phyloP scores from a whole-genome alignment of 2,888 invertebrate genomes.

The Trissonchulus sp. region DNA sequence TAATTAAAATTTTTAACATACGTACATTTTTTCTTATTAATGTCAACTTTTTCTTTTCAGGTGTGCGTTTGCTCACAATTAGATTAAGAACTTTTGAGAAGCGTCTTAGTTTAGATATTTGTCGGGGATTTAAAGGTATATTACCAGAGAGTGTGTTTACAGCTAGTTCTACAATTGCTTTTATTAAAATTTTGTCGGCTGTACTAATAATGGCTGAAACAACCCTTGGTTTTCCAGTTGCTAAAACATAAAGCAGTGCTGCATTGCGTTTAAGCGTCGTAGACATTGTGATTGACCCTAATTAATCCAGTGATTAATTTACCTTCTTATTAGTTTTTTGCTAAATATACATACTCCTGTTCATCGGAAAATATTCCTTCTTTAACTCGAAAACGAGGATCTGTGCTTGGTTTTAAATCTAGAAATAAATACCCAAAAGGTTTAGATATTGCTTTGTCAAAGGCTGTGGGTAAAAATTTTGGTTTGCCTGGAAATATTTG shows the following conservation, averaged over 20 bases:
- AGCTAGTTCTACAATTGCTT: neutral
- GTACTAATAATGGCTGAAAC: neutral
- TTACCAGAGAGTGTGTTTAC: neutral
- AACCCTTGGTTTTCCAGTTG: neutral
- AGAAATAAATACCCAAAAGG: conserved; percentile 19
- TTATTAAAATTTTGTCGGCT: neutral
- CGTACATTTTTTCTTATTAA: neutral
- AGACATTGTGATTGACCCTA: no score
- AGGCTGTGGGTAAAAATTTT: conserved; percentile 10
- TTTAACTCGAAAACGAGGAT: neutral
- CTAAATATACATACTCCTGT: neutral
- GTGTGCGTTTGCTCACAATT: neutral
- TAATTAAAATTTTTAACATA: neutral
- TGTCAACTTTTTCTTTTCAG: neutral
- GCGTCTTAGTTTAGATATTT: neutral
- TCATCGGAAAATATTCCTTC: neutral
- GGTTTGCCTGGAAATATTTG: conserved; percentile 12
- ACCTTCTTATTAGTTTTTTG: neutral
- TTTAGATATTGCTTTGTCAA: conserved; percentile 9
- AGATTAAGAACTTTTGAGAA: neutral
- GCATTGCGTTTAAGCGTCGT: neutral
- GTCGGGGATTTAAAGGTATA: neutral
- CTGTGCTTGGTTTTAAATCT: conserved; percentile 1
- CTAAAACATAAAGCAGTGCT: neutral
- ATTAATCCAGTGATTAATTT: no score